These are phyloP conservation scores for Mus pahari DNA, from an alignment of 2,113 vertebrate genomes.

Conservation along the genomic window DNA sequence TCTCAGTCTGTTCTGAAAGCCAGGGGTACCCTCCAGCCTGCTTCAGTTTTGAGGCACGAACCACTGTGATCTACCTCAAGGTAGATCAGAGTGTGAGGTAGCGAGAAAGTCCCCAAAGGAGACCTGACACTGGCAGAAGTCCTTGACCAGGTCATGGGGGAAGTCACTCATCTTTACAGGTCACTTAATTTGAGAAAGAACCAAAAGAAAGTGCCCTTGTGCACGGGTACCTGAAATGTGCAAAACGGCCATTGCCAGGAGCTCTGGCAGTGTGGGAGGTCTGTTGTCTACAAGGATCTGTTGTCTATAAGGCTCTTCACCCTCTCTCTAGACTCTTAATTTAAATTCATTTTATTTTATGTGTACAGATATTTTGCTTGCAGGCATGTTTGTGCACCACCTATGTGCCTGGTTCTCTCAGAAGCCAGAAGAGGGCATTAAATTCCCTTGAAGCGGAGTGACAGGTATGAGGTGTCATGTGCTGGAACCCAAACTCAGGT, in stretches of 20 bases:
- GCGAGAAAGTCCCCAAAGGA: not conserved
- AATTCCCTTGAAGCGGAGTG: not conserved
- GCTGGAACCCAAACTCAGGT: not conserved
- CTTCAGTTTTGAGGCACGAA: rapidly evolving
- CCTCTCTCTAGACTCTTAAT: not conserved
- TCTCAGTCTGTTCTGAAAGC: not conserved
- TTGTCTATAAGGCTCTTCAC: not conserved
- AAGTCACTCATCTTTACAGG: not conserved
- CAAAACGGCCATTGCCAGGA: rapidly evolving
- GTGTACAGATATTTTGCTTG: not conserved
- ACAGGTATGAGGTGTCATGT: not conserved
- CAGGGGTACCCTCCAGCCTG: not conserved
- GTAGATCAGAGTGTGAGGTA: rapidly evolving
- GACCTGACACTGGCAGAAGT: not conserved
- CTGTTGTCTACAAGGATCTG: rapidly evolving
- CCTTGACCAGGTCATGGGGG: not conserved
- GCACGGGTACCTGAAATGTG: rapidly evolving
- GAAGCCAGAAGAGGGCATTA: not conserved
- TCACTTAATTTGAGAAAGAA: not conserved
- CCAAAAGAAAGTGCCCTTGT: not conserved
- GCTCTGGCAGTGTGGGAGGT: not conserved
- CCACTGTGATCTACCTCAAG: not conserved
- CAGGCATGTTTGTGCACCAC: not conserved
- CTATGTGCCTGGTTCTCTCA: not conserved
- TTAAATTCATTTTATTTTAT: not conserved